Evolutionary conservation across 2,113 vertebrate species (phyloP), one percentile per base, ranked within the genome.

Genomic region (Pterocles gutturalis): DNA sequence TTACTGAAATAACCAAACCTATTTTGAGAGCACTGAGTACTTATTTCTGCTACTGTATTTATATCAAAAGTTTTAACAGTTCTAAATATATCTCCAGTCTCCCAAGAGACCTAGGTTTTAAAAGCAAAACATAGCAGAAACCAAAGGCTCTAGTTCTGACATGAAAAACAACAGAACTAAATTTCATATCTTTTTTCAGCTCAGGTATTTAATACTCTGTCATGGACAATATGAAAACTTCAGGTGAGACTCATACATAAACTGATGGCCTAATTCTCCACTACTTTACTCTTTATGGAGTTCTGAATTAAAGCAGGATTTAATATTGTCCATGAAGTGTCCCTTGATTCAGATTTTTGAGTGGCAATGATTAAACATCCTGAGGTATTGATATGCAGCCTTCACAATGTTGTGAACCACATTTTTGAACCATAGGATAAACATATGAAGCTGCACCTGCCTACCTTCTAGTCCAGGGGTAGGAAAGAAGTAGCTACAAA

Each of bases 21-120:
- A 69, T 95, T 93, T 84, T 85, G 57, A 79, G 78, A 90, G 34
- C 21, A 60, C 16, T 20, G 13, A 58, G 17, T 55, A 17, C 43
- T 87, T 88, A 79, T 91, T 94, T 96, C 62, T 4, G 26, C 29
- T 76, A 43, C 61, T 55, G 28, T 55, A 62, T 66, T 93, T 73
- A 51, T 82, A 58, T 93, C 26, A 82, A 79, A 90, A 83, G 20
- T 79, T 92, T 95, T 83, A 88, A 79, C n/a, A 83, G 33, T 72
- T 88, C 48, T 86, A 90, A 92, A 85, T 79, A 82, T 82, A 82
- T 72, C 24, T 71, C 80, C 38, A 38, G 29, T 83, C 48, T 91
- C 70, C 26, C 38, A 86, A 83, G 83, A 91, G 49, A 76, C 18
- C 24, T 64, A 64, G 29, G 45, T 49, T 93, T 86, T 64, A 61